Evolutionary conservation across 2,888 invertebrate species (phyloP), one percentile per base, ranked within the genome.

Genomic region (Acanthoscelides obtectus): DNA sequence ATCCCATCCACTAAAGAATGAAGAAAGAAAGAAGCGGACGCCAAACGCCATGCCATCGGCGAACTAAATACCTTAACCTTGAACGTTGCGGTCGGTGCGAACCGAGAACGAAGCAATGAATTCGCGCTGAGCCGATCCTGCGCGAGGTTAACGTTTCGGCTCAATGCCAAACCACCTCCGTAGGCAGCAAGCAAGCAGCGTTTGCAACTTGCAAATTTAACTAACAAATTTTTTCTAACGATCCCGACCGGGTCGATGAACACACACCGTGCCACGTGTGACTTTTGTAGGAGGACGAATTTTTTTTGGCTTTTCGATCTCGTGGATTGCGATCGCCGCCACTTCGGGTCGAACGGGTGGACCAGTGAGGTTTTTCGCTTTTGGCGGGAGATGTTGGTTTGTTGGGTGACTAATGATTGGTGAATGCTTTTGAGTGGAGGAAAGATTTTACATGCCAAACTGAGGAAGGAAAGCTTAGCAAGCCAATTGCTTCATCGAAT

Each of bases 141-240:
- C 45, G 66, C 78, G 77, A 79, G 79, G 79, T 79, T 78, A 79
- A 79, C 76, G 79, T 77, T 77, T 78, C 78, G 72, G 70, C 77
- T 79, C 79, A 79, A 79, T 79, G 79, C 76, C 79, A 79, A 64
- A 72, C 77, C 78, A 75, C 78, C 78, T 78, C 76, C 77, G 75
- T 45, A 45, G 45, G 45, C 45, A 45, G 25, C 25, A 25, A n/a
- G n/a, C n/a, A n/a, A n/a, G 75, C 74, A 71, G 72, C 72, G 73
- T 76, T 75, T 76, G 77, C 77, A 77, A 75, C 73, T 74, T 75
- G 75, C 75, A 73, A 78, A 78, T 76, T 74, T 73, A 71, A 72
- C 72, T 76, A 68, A 70, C 72, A 70, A 73, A 74, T 73, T 72
- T 71, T 71, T 66, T 67, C 63, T 45, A 70, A 67, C 69, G 27